These are phyloP conservation scores for Todiramphus chloris DNA, from an alignment of 2,113 vertebrate species.

Conservation along the genomic window DNA sequence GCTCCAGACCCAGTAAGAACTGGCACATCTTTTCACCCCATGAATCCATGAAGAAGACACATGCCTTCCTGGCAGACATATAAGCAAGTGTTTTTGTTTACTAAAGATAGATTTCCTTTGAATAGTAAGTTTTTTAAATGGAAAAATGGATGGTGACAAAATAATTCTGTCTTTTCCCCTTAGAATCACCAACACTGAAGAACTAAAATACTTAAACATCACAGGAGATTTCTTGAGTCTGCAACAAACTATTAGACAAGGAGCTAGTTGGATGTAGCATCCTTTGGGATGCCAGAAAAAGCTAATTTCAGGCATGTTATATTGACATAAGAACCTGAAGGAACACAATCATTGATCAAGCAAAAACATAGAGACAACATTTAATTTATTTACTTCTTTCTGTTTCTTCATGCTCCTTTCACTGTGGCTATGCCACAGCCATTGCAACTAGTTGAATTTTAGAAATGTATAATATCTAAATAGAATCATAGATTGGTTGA, in stretches of 20 bases:
- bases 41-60: rapidly evolving
- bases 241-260: background rate
- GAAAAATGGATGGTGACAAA: background rate
- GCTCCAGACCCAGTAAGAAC: background rate
- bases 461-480: background rate
- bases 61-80: background rate
- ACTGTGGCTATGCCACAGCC: background rate
- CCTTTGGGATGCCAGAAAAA: background rate
- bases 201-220: background rate
- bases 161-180: background rate
- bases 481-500: background rate
- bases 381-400: background rate
- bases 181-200: background rate
- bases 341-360: background rate
- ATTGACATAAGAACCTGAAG: background rate
- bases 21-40: background rate
- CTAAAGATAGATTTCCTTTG: background rate
- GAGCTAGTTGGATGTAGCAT: background rate
- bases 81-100: background rate
- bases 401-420: background rate
- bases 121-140: background rate
- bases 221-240: background rate
- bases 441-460: background rate
- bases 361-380: background rate
- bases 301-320: background rate